Base-by-base conservation (phyloP, 1,140 invertebrate species). In the Ceratitis capitata region DNA sequence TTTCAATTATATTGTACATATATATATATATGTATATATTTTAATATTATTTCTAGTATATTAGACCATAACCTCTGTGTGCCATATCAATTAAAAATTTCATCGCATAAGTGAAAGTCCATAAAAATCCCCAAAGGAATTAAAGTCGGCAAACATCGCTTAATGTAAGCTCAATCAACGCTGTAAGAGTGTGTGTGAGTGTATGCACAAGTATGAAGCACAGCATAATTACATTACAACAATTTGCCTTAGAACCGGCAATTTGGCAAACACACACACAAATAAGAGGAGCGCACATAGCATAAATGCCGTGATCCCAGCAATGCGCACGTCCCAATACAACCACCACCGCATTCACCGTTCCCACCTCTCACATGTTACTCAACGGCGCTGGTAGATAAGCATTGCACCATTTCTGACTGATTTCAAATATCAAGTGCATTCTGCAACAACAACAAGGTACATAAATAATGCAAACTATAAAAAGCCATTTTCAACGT, bases 401-500 rank as follows among this genome's bases (percentile, higher is more conserved):
- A 32, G 58, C 39, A 32, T n/a, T 78, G 64, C 64, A 39, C 14
- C 16, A 35, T n/a, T 69, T 69, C 35, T 10, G 3, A 9, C 9
- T 78, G 39, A 78, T 39, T 39, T 32, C 39, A 78, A 78, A 78
- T 45, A 78, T 78, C 69, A 78, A 78, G 69, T 78, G 69, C 69
- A 78, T 45, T 47, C 19, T 45, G 9, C 69, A 78, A 78, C 19
- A 78, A 78, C 69, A 78, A 64, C 61, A 35, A 35, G 35, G 32
- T 10, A 26, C 6, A 47, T 23, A n/a, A 56, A 56, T 23, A 23
- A 2, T 45, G 42, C 23, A 78, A 45, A 42, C 69, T 78, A 78
- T 9, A 78, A 78, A 45, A 23, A 26, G 69, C n/a, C 39, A 78
- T 39, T 35, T 78, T 78, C 69, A 78, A 78, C 69, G 32, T 45